A percentile compares a stretch with the other conserved stretches of the same genome.
phyloP scores from a whole-genome alignment of 2,113 vertebrate species.

The Sitta europaea region DNA sequence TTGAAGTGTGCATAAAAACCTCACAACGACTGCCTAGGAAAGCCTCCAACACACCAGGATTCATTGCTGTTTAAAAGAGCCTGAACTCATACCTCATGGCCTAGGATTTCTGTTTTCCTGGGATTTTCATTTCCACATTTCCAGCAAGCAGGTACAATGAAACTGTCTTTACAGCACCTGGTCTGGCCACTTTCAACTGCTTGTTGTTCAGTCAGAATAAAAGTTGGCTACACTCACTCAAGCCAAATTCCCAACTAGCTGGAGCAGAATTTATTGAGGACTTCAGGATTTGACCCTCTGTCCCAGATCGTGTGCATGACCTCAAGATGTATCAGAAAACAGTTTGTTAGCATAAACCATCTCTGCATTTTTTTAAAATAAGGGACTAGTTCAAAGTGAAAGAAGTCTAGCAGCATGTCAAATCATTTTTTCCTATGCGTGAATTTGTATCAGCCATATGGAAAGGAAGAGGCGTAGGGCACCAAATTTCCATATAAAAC shows the following conservation, averaged over 20 bases:
- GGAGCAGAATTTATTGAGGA: not conserved
- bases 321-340: conserved; percentile 3
- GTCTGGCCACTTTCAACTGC: not conserved
- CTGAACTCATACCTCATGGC: not conserved
- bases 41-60: not conserved
- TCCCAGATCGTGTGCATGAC: not conserved
- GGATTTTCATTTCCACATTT: not conserved
- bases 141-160: not conserved
- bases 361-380: not conserved
- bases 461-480: not conserved
- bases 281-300: not conserved
- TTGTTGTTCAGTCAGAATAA: not conserved
- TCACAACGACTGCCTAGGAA: not conserved
- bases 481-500: not conserved
- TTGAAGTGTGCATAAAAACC: conserved; percentile 33
- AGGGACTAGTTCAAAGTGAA: not conserved
- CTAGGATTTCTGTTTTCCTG: not conserved
- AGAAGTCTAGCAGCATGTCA: not conserved
- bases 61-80: not conserved
- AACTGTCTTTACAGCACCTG: not conserved
- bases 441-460: conserved; percentile 29
- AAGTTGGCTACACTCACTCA: not conserved
- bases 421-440: not conserved
- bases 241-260: not conserved
- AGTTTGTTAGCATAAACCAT: conserved; percentile 14